Evolutionary conservation across 2,797 vertebrate genomes (phyloP).

Genomic region (Phataginus tetradactyla): DNA sequence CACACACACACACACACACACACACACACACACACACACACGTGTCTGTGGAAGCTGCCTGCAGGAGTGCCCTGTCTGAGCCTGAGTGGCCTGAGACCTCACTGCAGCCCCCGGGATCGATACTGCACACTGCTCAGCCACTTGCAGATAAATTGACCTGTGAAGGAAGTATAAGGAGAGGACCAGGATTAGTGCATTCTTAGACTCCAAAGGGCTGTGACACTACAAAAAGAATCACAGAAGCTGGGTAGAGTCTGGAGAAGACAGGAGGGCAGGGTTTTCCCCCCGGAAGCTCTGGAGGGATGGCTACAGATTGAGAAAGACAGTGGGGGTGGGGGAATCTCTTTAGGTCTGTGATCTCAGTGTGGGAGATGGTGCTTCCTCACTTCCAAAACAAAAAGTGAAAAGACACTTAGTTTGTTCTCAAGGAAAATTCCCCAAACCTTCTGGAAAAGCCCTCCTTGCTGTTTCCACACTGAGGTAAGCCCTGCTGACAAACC

Average conservation of each 20-base stretch:
- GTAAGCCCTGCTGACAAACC: neutral
- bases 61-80: slow-evolving; percentile 71
- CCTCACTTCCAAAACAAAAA: slow-evolving; percentile 46
- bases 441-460: slow-evolving; percentile 58
- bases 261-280: neutral
- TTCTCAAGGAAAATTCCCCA: slow-evolving; percentile 47
- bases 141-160: slow-evolving; percentile 68
- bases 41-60: slow-evolving; percentile 8
- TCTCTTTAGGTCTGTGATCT: neutral
- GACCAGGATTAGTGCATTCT: slow-evolving; percentile 71
- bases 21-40: too few relatives aligned
- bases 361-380: neutral
- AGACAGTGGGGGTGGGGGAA: neutral
- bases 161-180: slow-evolving; percentile 1
- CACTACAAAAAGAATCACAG: slow-evolving; percentile 71
- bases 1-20: neutral
- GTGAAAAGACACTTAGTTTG: neutral
- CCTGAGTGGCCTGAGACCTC: slow-evolving; percentile 76
- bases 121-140: slow-evolving; percentile 45
- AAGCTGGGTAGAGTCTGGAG: slow-evolving; percentile 11
- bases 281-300: neutral
- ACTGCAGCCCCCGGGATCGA: slow-evolving; percentile 56
- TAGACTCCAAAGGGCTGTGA: slow-evolving; percentile 64
- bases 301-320: neutral
- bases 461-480: neutral